Base-by-base conservation (phyloP, 2,113 vertebrate genomes). In the Gopherus flavomarginatus region DNA sequence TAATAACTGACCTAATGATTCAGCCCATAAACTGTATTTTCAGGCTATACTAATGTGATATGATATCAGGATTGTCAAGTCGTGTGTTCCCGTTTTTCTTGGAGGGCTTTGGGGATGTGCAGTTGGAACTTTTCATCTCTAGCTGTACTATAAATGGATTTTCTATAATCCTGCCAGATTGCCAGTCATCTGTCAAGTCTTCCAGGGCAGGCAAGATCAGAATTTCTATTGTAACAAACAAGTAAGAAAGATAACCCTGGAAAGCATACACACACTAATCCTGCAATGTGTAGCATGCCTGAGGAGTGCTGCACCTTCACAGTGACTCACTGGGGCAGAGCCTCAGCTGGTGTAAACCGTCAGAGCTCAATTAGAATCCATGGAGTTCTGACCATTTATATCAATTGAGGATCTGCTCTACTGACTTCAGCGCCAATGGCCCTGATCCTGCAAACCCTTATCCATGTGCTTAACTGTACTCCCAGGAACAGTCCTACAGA, bases 31-130 rank as follows among this genome's bases (percentile, higher is more conserved):
- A 62, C 0, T 0, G 3, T 16, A 57, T 85, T 90, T 94, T 54
- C 13, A 22, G 38, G 49, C 42, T 52, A 17, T 0, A 0, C 89
- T 92, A 78, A 85, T 31, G 8, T 57, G 14, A 21, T n/a, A 50
- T 2, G 29, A 90, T 2, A 27, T 11, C 24, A 0, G 5, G 81
- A 56, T 53, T 90, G 5, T 6, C 9, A 42, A 44, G 21, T 52
- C 21, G 38, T 1, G 0, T 52, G 5, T 80, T 88, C 14, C 29
- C 17, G 85, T 79, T 29, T 87, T 8, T 81, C 22, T 54, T 80
- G 38, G 21, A 88, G 5, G 24, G 11, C 0, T 44, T 94, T 85
- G 69, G 44, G 59, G 29, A 49, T 27, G 3, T 62, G 52, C 13
- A 69, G 26, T 6, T 27, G 53, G 29, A 44, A 3, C 79, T 87